These are phyloP conservation scores for Eclectus roratus DNA, from an alignment of 2,113 vertebrate genomes.

Conservation along the genomic window DNA sequence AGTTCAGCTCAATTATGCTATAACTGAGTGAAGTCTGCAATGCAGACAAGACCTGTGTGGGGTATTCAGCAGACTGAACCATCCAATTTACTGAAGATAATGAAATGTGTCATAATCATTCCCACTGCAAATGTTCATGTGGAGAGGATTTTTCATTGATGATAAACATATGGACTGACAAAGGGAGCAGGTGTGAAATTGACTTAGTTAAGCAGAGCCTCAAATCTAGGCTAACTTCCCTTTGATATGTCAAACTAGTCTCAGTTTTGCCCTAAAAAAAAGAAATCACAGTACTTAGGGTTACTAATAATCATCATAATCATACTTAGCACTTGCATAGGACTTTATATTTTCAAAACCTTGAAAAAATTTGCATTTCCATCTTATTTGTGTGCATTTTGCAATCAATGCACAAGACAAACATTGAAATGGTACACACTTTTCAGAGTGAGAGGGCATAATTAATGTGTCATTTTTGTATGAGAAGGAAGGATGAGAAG, in stretches of 20 bases:
- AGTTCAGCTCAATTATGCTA: constrained; percentile 47
- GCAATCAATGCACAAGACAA: not conserved
- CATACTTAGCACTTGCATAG: not conserved
- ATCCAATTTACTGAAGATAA: constrained; percentile 62
- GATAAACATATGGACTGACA: constrained; percentile 62
- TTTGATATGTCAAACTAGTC: constrained; percentile 20
- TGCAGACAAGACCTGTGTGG: not conserved
- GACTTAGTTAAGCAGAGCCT: constrained; percentile 37
- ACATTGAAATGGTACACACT: not conserved
- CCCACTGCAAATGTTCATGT: constrained; percentile 35
- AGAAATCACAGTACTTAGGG: not conserved
- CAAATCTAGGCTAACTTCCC: constrained; percentile 2
- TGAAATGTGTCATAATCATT: constrained; percentile 67
- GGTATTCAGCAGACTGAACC: constrained; percentile 43
- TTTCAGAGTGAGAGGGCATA: not conserved
- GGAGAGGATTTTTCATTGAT: constrained; percentile 60
- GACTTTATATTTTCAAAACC: not conserved
- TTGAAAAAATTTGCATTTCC: not conserved
- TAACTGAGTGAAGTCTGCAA: constrained; percentile 37
- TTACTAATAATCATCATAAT: not conserved
- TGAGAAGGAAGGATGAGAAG: not conserved
- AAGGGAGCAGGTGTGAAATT: constrained; percentile 69
- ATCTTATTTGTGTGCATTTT: not conserved
- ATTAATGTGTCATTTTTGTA: not conserved
- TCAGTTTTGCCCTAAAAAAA: not conserved